Percentiles rank a stretch among this genome's conserved stretches.
These are phyloP conservation scores for Tangara arthus DNA, from an alignment of 2,797 vertebrate genomes.

Conservation along the genomic window DNA sequence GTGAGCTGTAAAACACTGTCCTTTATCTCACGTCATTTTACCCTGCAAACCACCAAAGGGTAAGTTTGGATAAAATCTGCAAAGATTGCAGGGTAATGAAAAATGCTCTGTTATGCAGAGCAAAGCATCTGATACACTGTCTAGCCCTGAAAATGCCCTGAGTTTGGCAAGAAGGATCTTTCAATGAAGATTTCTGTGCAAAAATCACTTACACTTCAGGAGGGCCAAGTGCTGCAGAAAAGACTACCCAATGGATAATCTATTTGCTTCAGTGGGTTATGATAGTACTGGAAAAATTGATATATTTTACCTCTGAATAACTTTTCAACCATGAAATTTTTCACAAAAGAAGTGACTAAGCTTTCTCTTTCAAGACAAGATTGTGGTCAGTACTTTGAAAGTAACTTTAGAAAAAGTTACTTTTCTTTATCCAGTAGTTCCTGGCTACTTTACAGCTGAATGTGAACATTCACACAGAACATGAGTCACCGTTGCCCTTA, in stretches of 20 bases:
- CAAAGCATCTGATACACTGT: background rate
- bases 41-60: background rate
- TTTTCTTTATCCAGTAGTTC: background rate
- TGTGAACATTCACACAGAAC: background rate
- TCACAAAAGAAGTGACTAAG: background rate
- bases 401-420: background rate
- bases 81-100: background rate
- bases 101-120: background rate
- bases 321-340: background rate
- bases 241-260: background rate
- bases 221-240: background rate
- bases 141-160: background rate
- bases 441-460: background rate
- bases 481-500: background rate
- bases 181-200: background rate
- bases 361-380: background rate
- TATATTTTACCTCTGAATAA: background rate
- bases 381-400: background rate
- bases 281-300: background rate
- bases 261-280: background rate
- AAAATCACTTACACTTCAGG: background rate
- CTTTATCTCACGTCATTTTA: background rate
- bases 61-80: background rate
- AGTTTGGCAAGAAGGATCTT: background rate
- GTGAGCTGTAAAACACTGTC: background rate